A percentile compares a stretch with the other conserved stretches of the same genome.
phyloP scores from a whole-genome alignment of 2,797 vertebrate species.

The Pipistrellus nathusii region DNA sequence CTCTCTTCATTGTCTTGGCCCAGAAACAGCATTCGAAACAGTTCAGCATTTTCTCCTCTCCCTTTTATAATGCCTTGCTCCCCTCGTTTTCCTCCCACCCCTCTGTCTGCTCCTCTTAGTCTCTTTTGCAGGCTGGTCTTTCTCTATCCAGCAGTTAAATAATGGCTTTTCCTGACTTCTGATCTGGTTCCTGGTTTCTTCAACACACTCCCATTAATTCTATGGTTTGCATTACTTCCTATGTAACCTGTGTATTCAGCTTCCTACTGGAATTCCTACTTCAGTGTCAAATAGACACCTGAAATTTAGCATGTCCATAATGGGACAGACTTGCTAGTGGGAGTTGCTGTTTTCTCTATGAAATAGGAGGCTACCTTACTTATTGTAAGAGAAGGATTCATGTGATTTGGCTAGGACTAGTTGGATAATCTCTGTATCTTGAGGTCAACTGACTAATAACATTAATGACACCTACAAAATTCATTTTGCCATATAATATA shows the following conservation, averaged over 20 bases:
- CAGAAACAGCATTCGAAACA: background rate
- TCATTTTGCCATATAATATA: background rate
- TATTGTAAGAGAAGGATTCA: constrained; percentile 7
- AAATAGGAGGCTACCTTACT: constrained; percentile 21
- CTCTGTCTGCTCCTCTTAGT: background rate
- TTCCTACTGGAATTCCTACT: constrained; percentile 45
- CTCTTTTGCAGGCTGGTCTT: background rate
- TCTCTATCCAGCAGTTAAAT: background rate
- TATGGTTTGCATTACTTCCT: constrained; percentile 1
- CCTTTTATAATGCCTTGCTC: background rate
- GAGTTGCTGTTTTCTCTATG: constrained; percentile 48
- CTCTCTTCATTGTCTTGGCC: background rate
- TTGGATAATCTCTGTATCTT: constrained; percentile 46
- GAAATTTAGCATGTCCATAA: background rate
- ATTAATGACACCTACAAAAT: constrained; percentile 39
- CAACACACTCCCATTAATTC: background rate
- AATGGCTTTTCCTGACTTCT: constrained; percentile 15
- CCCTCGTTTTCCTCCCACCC: background rate
- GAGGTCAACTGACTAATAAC: constrained; percentile 20
- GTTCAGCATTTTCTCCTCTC: background rate
- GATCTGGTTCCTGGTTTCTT: constrained; percentile 5
- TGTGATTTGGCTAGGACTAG: background rate
- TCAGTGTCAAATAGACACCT: background rate
- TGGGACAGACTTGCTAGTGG: constrained; percentile 32
- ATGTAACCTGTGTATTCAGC: background rate